A percentile compares a stretch with the other conserved stretches of the same genome.
Conservation (phyloP, 2,888 invertebrate genomes). For the Erynnis tages region DNA sequence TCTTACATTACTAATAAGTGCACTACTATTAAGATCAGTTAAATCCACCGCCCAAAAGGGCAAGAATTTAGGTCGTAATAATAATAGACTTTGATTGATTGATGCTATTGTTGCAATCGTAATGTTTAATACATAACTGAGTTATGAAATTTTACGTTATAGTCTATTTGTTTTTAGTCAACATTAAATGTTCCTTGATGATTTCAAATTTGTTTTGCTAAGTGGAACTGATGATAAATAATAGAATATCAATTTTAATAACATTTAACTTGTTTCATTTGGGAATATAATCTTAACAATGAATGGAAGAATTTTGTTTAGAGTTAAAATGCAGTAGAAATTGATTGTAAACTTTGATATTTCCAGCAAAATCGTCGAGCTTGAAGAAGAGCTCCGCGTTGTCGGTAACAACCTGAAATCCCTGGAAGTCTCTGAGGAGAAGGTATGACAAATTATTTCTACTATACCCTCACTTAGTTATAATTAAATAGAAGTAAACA, state of each 20-base stretch:
- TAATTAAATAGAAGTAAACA: slow-evolving; percentile 3
- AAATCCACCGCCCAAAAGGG: slow-evolving; percentile 36
- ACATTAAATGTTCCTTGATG: too few relatives aligned
- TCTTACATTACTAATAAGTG: slow-evolving; percentile 33
- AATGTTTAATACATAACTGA: slow-evolving; percentile 1
- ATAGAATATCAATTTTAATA: too few relatives aligned
- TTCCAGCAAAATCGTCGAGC: slow-evolving; percentile 98
- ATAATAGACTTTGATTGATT: slow-evolving; percentile 36
- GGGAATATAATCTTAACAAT: too few relatives aligned
- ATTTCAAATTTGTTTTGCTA: too few relatives aligned
- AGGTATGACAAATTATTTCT: slow-evolving; percentile 84
- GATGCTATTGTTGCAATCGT: slow-evolving; percentile 23
- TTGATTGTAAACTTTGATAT: slow-evolving; percentile 54
- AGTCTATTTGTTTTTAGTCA: too few relatives aligned
- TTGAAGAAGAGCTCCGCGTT: slow-evolving; percentile 99
- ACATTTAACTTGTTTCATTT: too few relatives aligned
- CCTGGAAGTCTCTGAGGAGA: slow-evolving; percentile 99
- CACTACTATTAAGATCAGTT: slow-evolving; percentile 35
- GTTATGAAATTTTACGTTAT: background rate
- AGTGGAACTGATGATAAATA: too few relatives aligned
- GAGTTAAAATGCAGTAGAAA: slow-evolving; percentile 41
- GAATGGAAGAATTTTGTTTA: background rate
- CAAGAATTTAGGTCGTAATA: slow-evolving; percentile 50
- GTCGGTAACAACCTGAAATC: slow-evolving; percentile 99
- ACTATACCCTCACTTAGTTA: slow-evolving; percentile 4